Conservation (phyloP, 2,888 invertebrate genomes). For the Acronicta psi region DNA sequence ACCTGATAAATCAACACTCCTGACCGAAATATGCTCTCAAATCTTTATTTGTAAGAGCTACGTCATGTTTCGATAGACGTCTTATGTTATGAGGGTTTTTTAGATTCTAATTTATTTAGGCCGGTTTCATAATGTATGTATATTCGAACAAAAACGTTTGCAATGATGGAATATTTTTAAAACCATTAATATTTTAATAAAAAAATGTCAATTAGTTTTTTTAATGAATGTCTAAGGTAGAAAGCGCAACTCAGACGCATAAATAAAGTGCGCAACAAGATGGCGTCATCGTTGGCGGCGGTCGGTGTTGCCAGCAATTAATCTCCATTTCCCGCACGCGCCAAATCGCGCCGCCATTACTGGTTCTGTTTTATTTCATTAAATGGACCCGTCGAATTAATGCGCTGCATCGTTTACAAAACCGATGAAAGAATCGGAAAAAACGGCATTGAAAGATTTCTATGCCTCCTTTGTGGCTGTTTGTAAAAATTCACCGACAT, state of each 20-base stretch:
- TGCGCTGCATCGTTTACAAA: conserved; percentile 80
- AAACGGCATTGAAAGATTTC: conserved; percentile 74
- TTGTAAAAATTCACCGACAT: conserved; percentile 68
- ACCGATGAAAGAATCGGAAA: conserved; percentile 75
- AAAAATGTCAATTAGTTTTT: neutral
- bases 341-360: conserved; percentile 84
- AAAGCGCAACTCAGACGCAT: conserved; percentile 73
- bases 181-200: too few species aligned
- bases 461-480: conserved; percentile 74
- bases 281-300: conserved; percentile 72
- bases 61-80: conserved; percentile 20
- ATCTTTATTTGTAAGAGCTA: conserved; percentile 32
- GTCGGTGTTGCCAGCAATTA: conserved; percentile 83
- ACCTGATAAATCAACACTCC: conserved; percentile 51
- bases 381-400: conserved; percentile 84
- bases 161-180: too few species aligned
- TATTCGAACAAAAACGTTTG: too few species aligned
- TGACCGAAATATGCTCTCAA: conserved; percentile 36
- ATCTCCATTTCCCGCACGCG: conserved; percentile 86
- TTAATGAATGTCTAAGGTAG: conserved; percentile 27
- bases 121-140: too few species aligned
- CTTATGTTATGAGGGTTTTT: conserved; percentile 8
- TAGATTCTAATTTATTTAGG: neutral
- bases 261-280: conserved; percentile 82
- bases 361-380: conserved; percentile 86